Percentiles rank a stretch among this genome's conserved stretches.
Conservation (phyloP, 2,888 invertebrate species). For the Hirtodrosophila confusa region DNA sequence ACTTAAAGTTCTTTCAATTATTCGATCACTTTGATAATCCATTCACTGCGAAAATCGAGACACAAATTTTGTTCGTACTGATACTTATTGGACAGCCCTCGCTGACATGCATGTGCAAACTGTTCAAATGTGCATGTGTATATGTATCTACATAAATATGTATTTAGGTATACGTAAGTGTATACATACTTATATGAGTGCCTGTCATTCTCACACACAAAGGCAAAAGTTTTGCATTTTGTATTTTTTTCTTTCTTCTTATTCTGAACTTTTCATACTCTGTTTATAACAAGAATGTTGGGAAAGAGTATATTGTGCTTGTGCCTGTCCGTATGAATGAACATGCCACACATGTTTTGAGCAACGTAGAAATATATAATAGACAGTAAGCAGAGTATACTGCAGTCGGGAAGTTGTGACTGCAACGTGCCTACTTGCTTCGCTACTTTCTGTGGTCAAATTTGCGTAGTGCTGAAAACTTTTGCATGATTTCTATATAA, state of each 20-base stretch:
- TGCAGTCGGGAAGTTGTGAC: too few species aligned
- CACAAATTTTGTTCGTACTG: neutral
- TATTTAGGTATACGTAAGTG: constrained; percentile 34
- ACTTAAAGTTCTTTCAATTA: too few species aligned
- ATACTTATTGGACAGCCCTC: constrained; percentile 19
- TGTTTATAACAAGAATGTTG: too few species aligned
- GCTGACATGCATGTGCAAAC: constrained; percentile 9
- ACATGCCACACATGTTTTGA: too few species aligned
- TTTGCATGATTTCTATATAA: constrained; percentile 16
- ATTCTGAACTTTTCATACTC: neutral
- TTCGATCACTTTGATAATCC: too few species aligned
- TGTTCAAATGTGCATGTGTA: constrained; percentile 28
- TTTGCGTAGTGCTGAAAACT: constrained; percentile 41
- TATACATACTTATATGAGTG: constrained; percentile 34
- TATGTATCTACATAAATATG: constrained; percentile 34
- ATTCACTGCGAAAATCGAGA: too few species aligned
- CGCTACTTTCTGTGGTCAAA: constrained; percentile 47
- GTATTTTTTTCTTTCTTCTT: constrained; percentile 3
- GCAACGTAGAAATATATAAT: too few species aligned
- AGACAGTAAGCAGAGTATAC: too few species aligned
- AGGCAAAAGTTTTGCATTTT: constrained; percentile 56
- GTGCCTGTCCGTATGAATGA: too few species aligned
- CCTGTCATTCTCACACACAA: constrained; percentile 36
- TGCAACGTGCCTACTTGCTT: neutral
- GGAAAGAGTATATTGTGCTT: too few species aligned